Percentiles rank a stretch among this genome's conserved stretches.
phyloP scores from a whole-genome alignment of 2,113 vertebrate genomes.

The Gallinago undulata region DNA sequence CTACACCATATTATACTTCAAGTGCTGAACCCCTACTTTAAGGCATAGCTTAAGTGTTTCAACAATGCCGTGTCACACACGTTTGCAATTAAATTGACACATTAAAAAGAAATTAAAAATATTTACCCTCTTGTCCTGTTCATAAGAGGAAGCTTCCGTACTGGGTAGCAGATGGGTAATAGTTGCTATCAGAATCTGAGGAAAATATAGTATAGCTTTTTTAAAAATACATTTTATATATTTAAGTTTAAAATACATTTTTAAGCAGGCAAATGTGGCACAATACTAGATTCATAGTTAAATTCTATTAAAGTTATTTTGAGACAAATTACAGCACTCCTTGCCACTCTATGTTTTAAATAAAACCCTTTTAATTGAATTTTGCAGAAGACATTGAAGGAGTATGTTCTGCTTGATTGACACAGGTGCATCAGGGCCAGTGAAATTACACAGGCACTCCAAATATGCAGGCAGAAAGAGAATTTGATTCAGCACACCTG shows the following conservation, averaged over 20 bases:
- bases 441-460: background rate
- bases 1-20: background rate
- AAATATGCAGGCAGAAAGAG: background rate
- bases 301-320: background rate
- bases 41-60: background rate
- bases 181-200: conserved; percentile 94
- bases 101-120: background rate
- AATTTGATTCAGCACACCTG: background rate
- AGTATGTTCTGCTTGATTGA: background rate
- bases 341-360: background rate
- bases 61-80: background rate
- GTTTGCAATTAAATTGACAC: background rate
- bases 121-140: conserved; percentile 94
- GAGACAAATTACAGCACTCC: background rate
- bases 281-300: background rate
- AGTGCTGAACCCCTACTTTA: background rate
- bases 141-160: conserved; percentile 95
- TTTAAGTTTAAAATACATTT: background rate
- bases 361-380: background rate
- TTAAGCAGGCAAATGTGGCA: background rate
- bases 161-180: conserved; percentile 92
- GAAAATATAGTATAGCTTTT: background rate
- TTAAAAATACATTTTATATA: conserved; percentile 33
- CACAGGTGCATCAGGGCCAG: background rate
- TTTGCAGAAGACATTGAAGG: background rate